Percentiles rank a stretch among this genome's conserved stretches.
phyloP scores from a whole-genome alignment of 2,113 vertebrate genomes.

The Ramphastos sulfuratus region DNA sequence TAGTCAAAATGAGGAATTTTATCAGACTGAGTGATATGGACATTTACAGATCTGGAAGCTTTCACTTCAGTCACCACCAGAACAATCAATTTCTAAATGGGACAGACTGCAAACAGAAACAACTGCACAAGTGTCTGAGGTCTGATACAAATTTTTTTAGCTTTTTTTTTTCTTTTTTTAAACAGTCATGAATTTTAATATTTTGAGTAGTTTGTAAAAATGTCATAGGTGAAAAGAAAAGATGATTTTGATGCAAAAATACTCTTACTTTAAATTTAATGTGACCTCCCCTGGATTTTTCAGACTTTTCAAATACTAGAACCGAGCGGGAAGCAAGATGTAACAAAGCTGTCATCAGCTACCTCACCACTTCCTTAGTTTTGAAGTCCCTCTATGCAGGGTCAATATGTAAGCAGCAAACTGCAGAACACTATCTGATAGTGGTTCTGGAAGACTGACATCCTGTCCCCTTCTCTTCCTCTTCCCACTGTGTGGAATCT shows the following conservation, averaged over 20 bases:
- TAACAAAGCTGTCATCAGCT: background rate
- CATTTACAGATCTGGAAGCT: background rate
- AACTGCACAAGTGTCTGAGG: background rate
- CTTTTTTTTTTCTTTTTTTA: background rate
- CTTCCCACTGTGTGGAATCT: background rate
- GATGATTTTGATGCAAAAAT: background rate
- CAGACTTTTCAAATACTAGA: background rate
- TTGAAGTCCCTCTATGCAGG: background rate
- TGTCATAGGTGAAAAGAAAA: background rate
- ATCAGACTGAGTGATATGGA: background rate
- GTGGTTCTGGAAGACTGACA: background rate
- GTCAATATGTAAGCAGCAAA: background rate
- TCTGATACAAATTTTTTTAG: background rate
- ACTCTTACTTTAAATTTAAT: background rate
- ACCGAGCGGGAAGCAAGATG: background rate
- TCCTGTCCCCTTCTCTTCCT: background rate
- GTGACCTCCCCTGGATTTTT: background rate
- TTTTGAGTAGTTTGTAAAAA: background rate
- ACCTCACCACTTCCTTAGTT: background rate
- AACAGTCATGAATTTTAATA: background rate
- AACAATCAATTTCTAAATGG: background rate
- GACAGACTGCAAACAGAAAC: background rate
- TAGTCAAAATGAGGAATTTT: background rate
- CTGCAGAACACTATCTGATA: background rate
- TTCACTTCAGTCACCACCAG: background rate